Conservation (phyloP, 2,797 vertebrate species). For the Melanotaenia nigrans region DNA sequence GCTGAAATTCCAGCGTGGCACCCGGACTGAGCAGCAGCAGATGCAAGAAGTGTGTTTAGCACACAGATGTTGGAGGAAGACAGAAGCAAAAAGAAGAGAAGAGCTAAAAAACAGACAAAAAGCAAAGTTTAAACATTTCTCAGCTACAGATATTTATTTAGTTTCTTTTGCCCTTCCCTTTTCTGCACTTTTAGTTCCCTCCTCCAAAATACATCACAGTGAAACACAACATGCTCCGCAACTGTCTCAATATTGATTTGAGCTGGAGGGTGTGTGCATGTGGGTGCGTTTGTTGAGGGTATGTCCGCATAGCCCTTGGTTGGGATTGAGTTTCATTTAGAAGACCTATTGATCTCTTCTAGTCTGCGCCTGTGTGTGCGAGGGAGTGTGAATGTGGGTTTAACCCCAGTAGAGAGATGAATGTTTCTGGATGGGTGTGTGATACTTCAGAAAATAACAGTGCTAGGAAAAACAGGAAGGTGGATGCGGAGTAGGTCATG, state of each 20-base stretch:
- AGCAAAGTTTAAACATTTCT: constrained; percentile 14
- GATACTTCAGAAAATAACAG: constrained; percentile 19
- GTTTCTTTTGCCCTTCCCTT: constrained; percentile 15
- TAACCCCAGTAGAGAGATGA: constrained; percentile 22
- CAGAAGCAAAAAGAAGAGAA: constrained; percentile 9
- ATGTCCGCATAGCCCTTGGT: constrained; percentile 50
- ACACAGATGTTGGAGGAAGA: constrained; percentile 70
- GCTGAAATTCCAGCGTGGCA: constrained; percentile 79
- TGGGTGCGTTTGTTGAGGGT: constrained; percentile 27
- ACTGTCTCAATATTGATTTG: constrained; percentile 60
- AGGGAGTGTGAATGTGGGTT: constrained; percentile 9
- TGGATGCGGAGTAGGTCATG: constrained; percentile 2
- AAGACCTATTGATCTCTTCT: constrained; percentile 61
- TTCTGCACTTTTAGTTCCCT: constrained; percentile 10
- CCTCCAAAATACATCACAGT: constrained; percentile 26
- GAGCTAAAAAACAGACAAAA: constrained; percentile 6
- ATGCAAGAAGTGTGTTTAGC: constrained; percentile 58
- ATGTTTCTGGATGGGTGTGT: constrained; percentile 10
- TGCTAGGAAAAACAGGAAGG: constrained; percentile 39
- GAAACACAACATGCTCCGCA: constrained; percentile 47
- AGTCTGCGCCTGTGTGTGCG: constrained; percentile 33
- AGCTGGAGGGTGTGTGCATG: constrained; percentile 43
- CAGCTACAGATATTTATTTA: constrained; percentile 15
- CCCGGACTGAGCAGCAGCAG: constrained; percentile 72
- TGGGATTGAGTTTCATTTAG: constrained; percentile 68